Evolutionary conservation across 2,888 invertebrate species (phyloP).

Genomic region (Sycophila texana): DNA sequence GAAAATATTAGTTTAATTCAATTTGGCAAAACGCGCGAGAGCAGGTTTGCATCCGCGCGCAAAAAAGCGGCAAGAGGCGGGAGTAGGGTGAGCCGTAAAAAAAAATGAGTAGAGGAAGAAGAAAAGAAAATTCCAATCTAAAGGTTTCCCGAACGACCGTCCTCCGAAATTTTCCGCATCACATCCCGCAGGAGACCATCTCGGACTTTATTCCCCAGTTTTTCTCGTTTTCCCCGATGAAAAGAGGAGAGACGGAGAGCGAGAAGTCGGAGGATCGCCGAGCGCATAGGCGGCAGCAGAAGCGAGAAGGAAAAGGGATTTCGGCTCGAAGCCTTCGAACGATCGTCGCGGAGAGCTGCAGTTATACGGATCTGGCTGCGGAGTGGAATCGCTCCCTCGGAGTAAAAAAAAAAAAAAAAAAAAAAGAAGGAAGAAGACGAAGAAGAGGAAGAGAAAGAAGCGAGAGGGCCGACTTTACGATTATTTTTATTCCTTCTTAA

Average conservation of each 20-base stretch:
- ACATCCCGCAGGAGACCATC: constrained; percentile 52
- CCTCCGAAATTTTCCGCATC: constrained; percentile 55
- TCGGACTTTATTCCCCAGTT: constrained; percentile 54
- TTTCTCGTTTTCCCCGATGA: constrained; percentile 52
- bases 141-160: constrained; percentile 53
- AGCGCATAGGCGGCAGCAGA: neutral
- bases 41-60: constrained; percentile 27
- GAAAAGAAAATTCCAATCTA: constrained; percentile 52
- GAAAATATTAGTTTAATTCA: constrained; percentile 42
- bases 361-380: constrained; percentile 35
- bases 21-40: constrained; percentile 36
- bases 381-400: constrained; percentile 4
- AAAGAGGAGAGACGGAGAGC: constrained; percentile 49
- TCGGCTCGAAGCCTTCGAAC: constrained; percentile 40
- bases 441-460: constrained; percentile 26
- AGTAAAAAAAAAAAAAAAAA: constrained; percentile 36
- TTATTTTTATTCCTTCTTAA: constrained; percentile 65
- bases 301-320: constrained; percentile 27
- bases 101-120: neutral
- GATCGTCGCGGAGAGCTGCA: constrained; percentile 44
- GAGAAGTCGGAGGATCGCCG: neutral
- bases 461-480: constrained; percentile 60
- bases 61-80: constrained; percentile 4
- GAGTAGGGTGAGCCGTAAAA: neutral
- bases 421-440: constrained; percentile 16